These are phyloP conservation scores for Athalia cordata DNA, from an alignment of 2,888 invertebrate genomes.

Conservation along the genomic window DNA sequence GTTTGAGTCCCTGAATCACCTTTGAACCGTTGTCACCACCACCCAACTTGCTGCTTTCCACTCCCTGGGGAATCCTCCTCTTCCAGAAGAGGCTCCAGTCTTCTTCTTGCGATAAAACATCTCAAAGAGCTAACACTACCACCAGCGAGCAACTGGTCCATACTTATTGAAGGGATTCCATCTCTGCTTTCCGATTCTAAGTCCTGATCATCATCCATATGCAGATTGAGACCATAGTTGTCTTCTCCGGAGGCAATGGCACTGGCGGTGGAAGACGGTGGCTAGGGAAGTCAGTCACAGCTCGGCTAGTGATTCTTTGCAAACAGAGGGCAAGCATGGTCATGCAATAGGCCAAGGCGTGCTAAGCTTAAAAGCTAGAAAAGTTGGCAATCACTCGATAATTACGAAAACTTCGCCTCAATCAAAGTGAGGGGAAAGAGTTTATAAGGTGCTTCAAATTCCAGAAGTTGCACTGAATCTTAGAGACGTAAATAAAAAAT, in stretches of 20 bases:
- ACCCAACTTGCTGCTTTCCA: slow-evolving; percentile 69
- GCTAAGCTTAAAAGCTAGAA: slow-evolving; percentile 67
- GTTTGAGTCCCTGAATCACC: slow-evolving; percentile 47
- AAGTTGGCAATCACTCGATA: slow-evolving; percentile 4
- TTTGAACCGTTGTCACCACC: slow-evolving; percentile 73
- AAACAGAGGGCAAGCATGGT: slow-evolving; percentile 72
- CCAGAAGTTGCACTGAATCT: too few relatives aligned
- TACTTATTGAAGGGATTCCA: slow-evolving; percentile 65
- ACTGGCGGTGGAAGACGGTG: slow-evolving; percentile 58
- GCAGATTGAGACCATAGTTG: slow-evolving; percentile 65
- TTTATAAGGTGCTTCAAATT: too few relatives aligned
- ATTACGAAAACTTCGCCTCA: too few relatives aligned
- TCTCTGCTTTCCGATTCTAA: slow-evolving; percentile 68
- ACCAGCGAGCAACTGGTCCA: slow-evolving; percentile 67
- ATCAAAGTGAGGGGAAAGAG: too few relatives aligned
- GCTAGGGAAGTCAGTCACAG: slow-evolving; percentile 72
- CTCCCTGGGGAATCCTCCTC: slow-evolving; percentile 81
- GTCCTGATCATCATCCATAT: slow-evolving; percentile 81
- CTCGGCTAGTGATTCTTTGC: slow-evolving; percentile 72
- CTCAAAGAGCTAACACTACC: slow-evolving; percentile 65
- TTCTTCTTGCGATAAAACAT: slow-evolving; percentile 78
- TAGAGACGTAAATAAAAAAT: too few relatives aligned
- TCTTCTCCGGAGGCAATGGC: slow-evolving; percentile 61
- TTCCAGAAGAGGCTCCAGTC: slow-evolving; percentile 88
- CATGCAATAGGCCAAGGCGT: slow-evolving; percentile 68